Percentiles rank a stretch among this genome's conserved stretches.
These are phyloP conservation scores for Drosophila fulvimacula DNA, from an alignment of 2,888 invertebrate genomes.

Conservation along the genomic window DNA sequence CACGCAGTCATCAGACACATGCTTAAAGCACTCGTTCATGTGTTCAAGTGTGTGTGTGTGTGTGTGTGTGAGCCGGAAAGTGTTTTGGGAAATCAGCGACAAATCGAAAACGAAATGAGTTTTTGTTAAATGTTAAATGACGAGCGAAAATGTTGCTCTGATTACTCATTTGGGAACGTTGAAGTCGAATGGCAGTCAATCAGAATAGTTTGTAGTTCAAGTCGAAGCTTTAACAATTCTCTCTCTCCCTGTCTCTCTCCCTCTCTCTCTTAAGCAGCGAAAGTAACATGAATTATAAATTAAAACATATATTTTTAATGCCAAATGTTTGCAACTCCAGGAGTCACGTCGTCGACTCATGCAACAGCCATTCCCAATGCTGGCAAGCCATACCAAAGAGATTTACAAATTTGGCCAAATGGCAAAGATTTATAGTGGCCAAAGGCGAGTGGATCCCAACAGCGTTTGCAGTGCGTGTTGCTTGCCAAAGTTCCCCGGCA, in stretches of 20 bases:
- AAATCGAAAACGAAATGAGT: constrained; percentile 72
- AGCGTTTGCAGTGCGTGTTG: constrained; percentile 48
- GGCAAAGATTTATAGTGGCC: constrained; percentile 64
- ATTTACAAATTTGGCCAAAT: constrained; percentile 64
- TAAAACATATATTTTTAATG: constrained; percentile 55
- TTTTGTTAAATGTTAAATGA: constrained; percentile 43
- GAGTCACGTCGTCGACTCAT: constrained; percentile 33
- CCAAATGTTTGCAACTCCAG: constrained; percentile 37
- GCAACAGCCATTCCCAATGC: constrained; percentile 25
- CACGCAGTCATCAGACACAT: constrained; percentile 48
- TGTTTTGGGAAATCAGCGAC: constrained; percentile 74
- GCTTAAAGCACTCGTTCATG: constrained; percentile 11
- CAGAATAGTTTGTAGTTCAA: constrained; percentile 3
- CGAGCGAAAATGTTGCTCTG: constrained; percentile 34
- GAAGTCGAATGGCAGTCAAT: constrained; percentile 15
- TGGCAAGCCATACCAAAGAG: constrained; percentile 35
- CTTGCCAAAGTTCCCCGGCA: constrained; percentile 43
- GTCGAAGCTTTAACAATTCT: not conserved
- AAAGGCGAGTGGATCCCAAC: constrained; percentile 18
- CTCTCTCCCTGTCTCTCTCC: not conserved
- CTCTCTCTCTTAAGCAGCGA: constrained; percentile 2
- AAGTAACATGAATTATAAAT: constrained; percentile 35
- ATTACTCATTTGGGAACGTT: constrained; percentile 70
- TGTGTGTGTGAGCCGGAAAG: constrained; percentile 33
- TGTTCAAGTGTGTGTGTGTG: constrained; percentile 18